A percentile compares a stretch with the other conserved stretches of the same genome.
phyloP scores from a whole-genome alignment of 2,888 invertebrate species.

The Diadegma fenestrale region DNA sequence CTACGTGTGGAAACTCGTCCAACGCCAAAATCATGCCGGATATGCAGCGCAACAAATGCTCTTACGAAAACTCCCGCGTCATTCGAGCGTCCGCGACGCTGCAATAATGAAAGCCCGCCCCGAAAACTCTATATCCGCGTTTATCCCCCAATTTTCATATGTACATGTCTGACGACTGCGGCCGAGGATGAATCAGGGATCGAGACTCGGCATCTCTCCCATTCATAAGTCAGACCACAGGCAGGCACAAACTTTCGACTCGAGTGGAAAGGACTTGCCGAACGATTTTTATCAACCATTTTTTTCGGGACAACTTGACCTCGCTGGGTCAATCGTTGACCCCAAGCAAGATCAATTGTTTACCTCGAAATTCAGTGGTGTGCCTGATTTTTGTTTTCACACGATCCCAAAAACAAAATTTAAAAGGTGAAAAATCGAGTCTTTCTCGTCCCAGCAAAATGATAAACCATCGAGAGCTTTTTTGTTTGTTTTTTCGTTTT shows the following conservation, averaged over 20 bases:
- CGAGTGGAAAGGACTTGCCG: not conserved
- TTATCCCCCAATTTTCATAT: not conserved
- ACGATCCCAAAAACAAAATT: too few species aligned
- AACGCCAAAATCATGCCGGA: conserved; percentile 45
- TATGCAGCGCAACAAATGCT: conserved; percentile 36
- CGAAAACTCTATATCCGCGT: not conserved
- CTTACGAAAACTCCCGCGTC: conserved; percentile 50
- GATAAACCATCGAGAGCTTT: too few species aligned
- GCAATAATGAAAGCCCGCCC: not conserved
- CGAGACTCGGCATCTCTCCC: conserved; percentile 25
- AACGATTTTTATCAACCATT: too few species aligned
- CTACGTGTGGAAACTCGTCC: conserved; percentile 15
- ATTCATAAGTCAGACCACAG: conserved; percentile 49
- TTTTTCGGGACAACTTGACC: too few species aligned
- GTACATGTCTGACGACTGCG: conserved; percentile 17
- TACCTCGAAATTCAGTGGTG: too few species aligned
- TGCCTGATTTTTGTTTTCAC: too few species aligned
- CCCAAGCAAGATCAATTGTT: too few species aligned
- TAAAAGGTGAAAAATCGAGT: too few species aligned
- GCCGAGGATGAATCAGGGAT: conserved; percentile 57
- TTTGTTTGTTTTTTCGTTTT: not conserved
- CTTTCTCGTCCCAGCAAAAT: too few species aligned
- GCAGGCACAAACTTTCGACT: not conserved
- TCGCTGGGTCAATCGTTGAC: too few species aligned
- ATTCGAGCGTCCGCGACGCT: conserved; percentile 9